These are phyloP conservation scores for Drosophila littoralis DNA, from an alignment of 1,140 invertebrate genomes.

Conservation along the genomic window DNA sequence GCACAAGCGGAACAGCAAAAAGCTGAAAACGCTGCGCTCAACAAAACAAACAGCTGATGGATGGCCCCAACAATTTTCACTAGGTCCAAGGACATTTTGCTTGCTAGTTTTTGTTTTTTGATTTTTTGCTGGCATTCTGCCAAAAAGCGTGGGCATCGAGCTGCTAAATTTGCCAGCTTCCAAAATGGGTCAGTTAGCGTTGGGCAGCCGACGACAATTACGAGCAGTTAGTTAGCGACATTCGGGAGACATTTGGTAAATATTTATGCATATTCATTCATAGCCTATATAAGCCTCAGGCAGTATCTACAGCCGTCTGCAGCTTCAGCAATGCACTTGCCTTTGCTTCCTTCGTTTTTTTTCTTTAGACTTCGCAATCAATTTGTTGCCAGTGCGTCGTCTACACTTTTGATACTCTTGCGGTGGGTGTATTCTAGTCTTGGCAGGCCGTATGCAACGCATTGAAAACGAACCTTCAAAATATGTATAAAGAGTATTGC, in stretches of 20 bases:
- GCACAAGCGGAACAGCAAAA: conserved; percentile 29
- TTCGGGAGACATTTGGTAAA: conserved; percentile 25
- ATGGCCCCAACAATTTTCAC: conserved; percentile 55
- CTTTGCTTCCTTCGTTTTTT: not conserved
- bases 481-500: no score
- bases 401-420: not conserved
- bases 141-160: conserved; percentile 40
- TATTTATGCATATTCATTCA: conserved; percentile 44
- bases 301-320: not conserved
- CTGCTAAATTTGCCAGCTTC: conserved; percentile 15
- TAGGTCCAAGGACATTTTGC: conserved; percentile 58
- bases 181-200: conserved; percentile 49
- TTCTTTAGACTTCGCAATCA: conserved; percentile 18
- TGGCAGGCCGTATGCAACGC: no score
- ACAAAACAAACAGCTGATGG: conserved; percentile 59
- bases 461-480: no score
- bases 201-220: conserved; percentile 17
- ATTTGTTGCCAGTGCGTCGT: conserved; percentile 20
- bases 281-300: not conserved
- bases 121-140: conserved; percentile 24
- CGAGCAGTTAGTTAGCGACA: conserved; percentile 29
- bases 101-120: conserved; percentile 22
- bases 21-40: conserved; percentile 44
- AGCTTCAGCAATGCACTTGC: not conserved
- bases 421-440: no score